A percentile compares a stretch with the other conserved stretches of the same genome.
phyloP scores from a whole-genome alignment of 2,797 vertebrate species.

The Tragopan temminckii region DNA sequence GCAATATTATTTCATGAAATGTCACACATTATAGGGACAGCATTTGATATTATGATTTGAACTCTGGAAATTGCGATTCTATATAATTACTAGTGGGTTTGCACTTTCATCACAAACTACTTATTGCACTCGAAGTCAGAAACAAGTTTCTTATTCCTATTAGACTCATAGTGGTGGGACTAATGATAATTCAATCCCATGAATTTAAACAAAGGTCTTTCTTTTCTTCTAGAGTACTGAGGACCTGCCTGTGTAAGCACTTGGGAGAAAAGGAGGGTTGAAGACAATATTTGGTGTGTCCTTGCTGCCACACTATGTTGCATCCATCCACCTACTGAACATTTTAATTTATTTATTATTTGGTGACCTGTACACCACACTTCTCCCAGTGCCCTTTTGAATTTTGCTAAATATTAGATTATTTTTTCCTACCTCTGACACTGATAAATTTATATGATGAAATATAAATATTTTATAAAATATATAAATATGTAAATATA shows the following conservation, averaged over 20 bases:
- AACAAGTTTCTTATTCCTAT: not conserved
- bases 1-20: slow-evolving; percentile 41
- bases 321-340: accelerated
- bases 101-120: slow-evolving; percentile 3
- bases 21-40: not conserved
- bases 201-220: not conserved
- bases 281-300: not conserved
- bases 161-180: not conserved
- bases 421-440: not conserved
- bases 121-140: not conserved
- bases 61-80: not conserved
- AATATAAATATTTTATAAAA: no score
- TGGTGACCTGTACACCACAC: not conserved
- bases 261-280: not conserved
- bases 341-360: not conserved
- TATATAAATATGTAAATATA: no score
- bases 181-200: not conserved
- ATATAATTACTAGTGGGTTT: not conserved
- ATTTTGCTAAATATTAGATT: not conserved
- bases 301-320: not conserved
- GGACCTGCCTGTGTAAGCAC: not conserved
- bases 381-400: not conserved
- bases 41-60: slow-evolving; percentile 19
- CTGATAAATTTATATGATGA: not conserved
- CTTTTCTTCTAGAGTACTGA: not conserved